Evolutionary conservation across 1,140 invertebrate species (phyloP), one percentile per base, ranked within the genome.

Genomic region (Lepidurus packardi): DNA sequence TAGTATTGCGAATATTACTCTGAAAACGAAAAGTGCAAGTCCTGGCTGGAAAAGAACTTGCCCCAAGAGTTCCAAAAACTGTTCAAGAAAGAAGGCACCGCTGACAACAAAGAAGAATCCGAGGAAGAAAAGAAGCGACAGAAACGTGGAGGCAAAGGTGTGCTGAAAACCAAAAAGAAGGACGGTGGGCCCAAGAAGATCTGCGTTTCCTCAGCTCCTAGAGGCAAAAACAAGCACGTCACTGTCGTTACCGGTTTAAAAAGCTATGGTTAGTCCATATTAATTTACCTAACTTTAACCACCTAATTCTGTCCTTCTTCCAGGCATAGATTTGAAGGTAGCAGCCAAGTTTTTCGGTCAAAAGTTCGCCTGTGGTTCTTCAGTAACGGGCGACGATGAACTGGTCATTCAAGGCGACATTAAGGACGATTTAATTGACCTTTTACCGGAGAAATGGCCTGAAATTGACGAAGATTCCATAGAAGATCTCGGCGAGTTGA

Each of bases 331-430:
- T 87, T 86, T 99, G 74, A 99, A 99, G 87, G 93, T 96, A 79
- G 98, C 98, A 77, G 93, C 96, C 73, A 99, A 99, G 85, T 97
- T 96, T 85, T 99, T 99, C 88, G 95, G 96, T 45, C 93, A 93
- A 78, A 96, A 94, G 85, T 99, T 99, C 89, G 96, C 98, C 7
- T 99, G 98, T 88, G 97, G 98, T 10, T 97, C 96, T 21, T 99
- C 97, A 24, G 96, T 99, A 0, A 98, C 96, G 45, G 97, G 96
- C 13, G 96, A 98, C 79, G 97, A 99, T 89, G 98, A 99, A 88
- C 98, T 99, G 84, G 97, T 99, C 7, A 98, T 99, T 84, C 98
- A 99, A 87, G 98, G 95, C 78, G 95, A 97, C 87, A 94, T 98
- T 0, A 98, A 98, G 86, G 96, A 98, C 88, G 97, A 98, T 82